These are phyloP conservation scores for Kryptolebias ocellatus DNA, from an alignment of 2,797 vertebrate species.

Conservation along the genomic window DNA sequence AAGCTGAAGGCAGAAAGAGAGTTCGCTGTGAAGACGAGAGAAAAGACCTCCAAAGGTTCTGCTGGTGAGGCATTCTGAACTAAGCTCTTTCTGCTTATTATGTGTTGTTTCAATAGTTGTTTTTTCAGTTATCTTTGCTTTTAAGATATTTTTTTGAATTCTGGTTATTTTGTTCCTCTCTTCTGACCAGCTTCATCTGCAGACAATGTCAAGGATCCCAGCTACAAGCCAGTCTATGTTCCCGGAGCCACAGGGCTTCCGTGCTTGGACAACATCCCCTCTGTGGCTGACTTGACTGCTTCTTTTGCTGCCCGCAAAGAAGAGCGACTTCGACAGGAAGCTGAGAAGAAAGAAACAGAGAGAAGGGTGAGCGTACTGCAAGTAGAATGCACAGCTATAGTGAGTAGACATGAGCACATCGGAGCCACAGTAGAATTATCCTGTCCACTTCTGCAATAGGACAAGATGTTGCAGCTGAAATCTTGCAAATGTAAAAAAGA, in stretches of 20 bases:
- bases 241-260: slow-evolving; percentile 81
- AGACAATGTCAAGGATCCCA: slow-evolving; percentile 80
- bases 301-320: slow-evolving; percentile 80
- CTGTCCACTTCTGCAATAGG: neutral
- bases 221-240: slow-evolving; percentile 70
- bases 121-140: neutral
- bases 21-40: slow-evolving; percentile 96
- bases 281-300: slow-evolving; percentile 81
- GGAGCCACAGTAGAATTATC: neutral
- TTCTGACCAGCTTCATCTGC: slow-evolving; percentile 68
- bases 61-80: slow-evolving; percentile 78
- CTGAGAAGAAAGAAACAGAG: slow-evolving; percentile 85
- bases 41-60: slow-evolving; percentile 91
- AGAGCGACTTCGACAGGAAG: slow-evolving; percentile 82
- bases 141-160: neutral
- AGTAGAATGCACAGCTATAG: neutral
- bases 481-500: neutral
- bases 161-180: neutral
- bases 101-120: neutral
- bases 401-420: neutral
- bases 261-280: slow-evolving; percentile 82
- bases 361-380: slow-evolving; percentile 70
- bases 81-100: neutral
- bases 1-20: slow-evolving; percentile 93
- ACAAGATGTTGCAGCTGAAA: neutral